Evolutionary conservation across 2,797 vertebrate genomes (phyloP).

Genomic region (Acrocephalus scirpaceus): DNA sequence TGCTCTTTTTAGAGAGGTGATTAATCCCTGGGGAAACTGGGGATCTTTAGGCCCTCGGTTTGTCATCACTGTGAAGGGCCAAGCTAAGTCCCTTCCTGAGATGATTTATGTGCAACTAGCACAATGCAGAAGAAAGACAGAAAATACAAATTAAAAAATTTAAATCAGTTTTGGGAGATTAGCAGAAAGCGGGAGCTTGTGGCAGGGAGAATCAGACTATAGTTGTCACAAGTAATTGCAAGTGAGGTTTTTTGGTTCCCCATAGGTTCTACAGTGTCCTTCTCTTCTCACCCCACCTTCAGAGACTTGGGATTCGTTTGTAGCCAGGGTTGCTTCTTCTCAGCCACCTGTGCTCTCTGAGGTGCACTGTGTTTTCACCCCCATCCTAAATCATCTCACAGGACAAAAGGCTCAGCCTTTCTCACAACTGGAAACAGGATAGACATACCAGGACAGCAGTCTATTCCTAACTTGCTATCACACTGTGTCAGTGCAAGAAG

Average conservation of each 20-base stretch:
- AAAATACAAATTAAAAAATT: not conserved
- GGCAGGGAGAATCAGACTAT: not conserved
- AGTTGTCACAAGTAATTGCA: not conserved
- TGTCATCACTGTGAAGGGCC: not conserved
- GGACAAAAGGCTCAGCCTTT: not conserved
- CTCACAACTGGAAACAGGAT: not conserved
- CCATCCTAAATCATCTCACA: not conserved
- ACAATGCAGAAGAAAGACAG: not conserved
- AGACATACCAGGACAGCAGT: not conserved
- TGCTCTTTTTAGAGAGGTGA: not conserved
- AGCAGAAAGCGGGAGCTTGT: not conserved
- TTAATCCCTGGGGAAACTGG: not conserved
- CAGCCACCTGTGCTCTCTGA: not conserved
- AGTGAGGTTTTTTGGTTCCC: not conserved
- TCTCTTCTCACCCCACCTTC: not conserved
- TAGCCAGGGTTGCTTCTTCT: not conserved
- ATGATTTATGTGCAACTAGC: not conserved
- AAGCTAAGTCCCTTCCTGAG: not conserved
- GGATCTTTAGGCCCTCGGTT: not conserved
- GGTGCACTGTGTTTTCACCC: not conserved
- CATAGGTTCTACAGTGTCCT: not conserved
- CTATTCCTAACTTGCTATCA: constrained; percentile 29
- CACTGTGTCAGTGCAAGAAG: constrained; percentile 24
- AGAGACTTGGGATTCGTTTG: not conserved
- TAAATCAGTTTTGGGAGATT: not conserved